Percentiles rank a stretch among this genome's conserved stretches.
phyloP scores from a whole-genome alignment of 1,140 invertebrate genomes.

The Diuraphis noxia region DNA sequence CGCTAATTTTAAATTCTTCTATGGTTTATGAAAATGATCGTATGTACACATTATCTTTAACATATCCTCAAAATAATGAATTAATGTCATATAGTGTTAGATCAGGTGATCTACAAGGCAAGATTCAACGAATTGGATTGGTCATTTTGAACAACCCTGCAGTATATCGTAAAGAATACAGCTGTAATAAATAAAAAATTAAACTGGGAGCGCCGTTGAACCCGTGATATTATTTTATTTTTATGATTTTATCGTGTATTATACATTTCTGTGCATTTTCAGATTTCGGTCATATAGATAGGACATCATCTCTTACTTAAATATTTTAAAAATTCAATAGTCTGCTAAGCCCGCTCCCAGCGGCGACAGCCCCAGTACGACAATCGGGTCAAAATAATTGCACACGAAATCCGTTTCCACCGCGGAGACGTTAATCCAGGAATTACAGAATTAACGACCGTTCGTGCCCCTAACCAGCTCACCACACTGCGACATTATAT shows the following conservation, averaged over 20 bases:
- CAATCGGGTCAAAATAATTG: background rate
- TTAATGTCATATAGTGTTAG: no score
- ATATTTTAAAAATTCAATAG: background rate
- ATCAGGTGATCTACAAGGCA: no score
- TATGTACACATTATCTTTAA: no score
- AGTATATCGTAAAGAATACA: background rate
- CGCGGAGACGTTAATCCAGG: background rate
- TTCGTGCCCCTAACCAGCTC: background rate
- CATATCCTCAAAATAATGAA: no score
- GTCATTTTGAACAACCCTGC: no score
- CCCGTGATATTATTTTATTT: background rate
- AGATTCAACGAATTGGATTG: no score
- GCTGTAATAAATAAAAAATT: background rate
- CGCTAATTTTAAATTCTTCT: no score
- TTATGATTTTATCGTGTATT: no score
- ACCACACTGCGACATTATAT: background rate
- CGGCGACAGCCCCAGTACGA: background rate
- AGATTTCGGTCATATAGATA: no score
- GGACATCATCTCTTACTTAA: no score
- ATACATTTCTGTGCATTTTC: no score
- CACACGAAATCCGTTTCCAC: background rate
- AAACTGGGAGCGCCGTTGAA: background rate
- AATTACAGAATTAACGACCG: background rate
- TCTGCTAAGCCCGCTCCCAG: background rate
- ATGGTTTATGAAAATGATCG: no score